Percentiles rank a stretch among this genome's conserved stretches.
Conservation (phyloP, 2,113 vertebrate species). For the Macaca mulatta region DNA sequence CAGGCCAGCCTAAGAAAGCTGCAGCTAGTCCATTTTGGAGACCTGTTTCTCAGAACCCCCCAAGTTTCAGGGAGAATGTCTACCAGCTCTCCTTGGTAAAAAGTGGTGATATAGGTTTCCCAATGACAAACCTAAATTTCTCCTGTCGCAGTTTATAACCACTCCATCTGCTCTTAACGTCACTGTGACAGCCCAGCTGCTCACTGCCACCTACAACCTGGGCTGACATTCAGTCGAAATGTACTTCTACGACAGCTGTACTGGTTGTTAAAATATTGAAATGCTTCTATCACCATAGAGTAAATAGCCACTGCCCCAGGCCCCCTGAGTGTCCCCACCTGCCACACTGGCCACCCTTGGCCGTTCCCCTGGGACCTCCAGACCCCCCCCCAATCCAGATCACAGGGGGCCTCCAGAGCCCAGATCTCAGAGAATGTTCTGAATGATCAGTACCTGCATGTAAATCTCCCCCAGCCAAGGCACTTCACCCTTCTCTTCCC, state of each 20-base stretch:
- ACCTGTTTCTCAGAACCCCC: not conserved
- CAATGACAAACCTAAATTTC: slow-evolving; percentile 47
- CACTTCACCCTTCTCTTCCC: not conserved
- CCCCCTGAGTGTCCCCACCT: not conserved
- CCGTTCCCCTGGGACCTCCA: not conserved
- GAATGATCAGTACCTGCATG: not conserved
- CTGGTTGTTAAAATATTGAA: slow-evolving; percentile 59
- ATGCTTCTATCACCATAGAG: not conserved
- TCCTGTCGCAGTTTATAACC: slow-evolving; percentile 57
- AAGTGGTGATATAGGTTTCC: slow-evolving; percentile 15
- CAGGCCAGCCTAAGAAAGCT: not conserved
- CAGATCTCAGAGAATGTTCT: not conserved
- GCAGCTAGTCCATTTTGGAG: not conserved
- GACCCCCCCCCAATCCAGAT: not conserved
- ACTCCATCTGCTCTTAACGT: slow-evolving; percentile 66
- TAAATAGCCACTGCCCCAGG: slow-evolving; percentile 30
- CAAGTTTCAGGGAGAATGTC: not conserved
- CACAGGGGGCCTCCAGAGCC: not conserved
- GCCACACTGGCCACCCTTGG: not conserved
- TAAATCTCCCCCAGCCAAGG: not conserved
- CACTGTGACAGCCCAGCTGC: slow-evolving; percentile 73
- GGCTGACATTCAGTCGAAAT: slow-evolving; percentile 54
- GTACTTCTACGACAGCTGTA: slow-evolving; percentile 47
- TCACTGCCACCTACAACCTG: slow-evolving; percentile 72
- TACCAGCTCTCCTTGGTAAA: not conserved